These are phyloP conservation scores for Melanitta fusca DNA, from an alignment of 2,797 vertebrate genomes.

Conservation along the genomic window DNA sequence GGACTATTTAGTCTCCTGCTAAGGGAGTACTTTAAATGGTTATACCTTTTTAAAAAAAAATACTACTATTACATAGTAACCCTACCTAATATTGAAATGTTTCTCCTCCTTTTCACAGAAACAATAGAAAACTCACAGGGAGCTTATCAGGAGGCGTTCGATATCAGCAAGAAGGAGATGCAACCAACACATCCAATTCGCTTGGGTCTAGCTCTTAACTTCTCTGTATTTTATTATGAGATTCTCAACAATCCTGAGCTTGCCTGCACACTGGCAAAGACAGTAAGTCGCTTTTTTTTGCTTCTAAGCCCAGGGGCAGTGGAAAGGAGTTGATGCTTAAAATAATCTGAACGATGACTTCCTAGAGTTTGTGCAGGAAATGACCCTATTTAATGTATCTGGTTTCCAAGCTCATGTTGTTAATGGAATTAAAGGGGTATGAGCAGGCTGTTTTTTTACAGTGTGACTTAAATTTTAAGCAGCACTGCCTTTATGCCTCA, in stretches of 20 bases:
- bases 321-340: neutral
- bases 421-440: neutral
- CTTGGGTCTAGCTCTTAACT: constrained; percentile 96
- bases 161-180: constrained; percentile 92
- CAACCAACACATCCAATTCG: constrained; percentile 95
- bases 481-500: neutral
- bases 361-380: neutral
- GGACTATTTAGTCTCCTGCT: neutral
- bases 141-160: constrained; percentile 90
- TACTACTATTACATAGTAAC: no score
- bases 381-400: neutral
- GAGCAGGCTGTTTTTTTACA: neutral
- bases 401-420: neutral
- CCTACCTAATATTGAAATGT: neutral
- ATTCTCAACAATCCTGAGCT: constrained; percentile 93
- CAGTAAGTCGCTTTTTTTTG: constrained; percentile 76
- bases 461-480: neutral
- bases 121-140: constrained; percentile 89
- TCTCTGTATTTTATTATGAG: constrained; percentile 98
- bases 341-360: neutral
- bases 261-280: constrained; percentile 93
- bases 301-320: neutral
- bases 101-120: constrained; percentile 76
- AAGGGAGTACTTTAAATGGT: neutral
- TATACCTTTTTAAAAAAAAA: neutral